phyloP scores from a whole-genome alignment of 2,113 vertebrate genomes.

The Carettochelys insculpta region DNA sequence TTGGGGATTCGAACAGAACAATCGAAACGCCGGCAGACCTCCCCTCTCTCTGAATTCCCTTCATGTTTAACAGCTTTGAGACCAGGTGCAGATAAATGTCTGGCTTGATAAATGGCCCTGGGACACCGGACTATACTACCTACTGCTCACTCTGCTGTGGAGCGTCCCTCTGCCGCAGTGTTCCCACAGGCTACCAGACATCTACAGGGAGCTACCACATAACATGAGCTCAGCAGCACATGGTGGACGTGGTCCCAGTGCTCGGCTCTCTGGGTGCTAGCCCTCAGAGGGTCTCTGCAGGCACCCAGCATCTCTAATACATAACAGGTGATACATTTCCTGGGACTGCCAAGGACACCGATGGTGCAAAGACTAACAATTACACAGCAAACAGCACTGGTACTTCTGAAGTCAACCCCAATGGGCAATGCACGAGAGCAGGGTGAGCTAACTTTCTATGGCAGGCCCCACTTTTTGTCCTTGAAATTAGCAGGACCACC shows the following conservation, averaged over 20 bases:
- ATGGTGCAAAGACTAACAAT: neutral
- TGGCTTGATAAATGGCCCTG: neutral
- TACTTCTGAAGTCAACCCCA: neutral
- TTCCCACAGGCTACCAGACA: neutral
- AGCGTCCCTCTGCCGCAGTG: neutral
- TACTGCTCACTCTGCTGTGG: neutral
- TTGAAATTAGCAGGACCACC: too few relatives aligned
- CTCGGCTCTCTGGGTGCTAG: neutral
- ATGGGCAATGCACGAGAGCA: too few relatives aligned
- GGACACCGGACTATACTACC: neutral
- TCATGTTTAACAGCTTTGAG: neutral
- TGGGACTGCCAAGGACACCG: neutral
- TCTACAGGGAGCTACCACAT: neutral
- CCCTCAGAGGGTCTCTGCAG: neutral
- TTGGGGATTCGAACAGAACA: rapidly evolving
- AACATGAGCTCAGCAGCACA: neutral
- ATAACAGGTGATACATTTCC: neutral
- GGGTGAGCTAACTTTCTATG: too few relatives aligned
- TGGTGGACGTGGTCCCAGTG: neutral
- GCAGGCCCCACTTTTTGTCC: too few relatives aligned
- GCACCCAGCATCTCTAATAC: neutral
- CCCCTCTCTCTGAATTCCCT: neutral
- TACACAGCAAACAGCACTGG: neutral
- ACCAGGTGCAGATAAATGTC: neutral
- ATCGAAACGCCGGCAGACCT: neutral